Evolutionary conservation across 2,888 invertebrate species (phyloP), one percentile per base, ranked within the genome.

Genomic region (Oxyscelio sp.): DNA sequence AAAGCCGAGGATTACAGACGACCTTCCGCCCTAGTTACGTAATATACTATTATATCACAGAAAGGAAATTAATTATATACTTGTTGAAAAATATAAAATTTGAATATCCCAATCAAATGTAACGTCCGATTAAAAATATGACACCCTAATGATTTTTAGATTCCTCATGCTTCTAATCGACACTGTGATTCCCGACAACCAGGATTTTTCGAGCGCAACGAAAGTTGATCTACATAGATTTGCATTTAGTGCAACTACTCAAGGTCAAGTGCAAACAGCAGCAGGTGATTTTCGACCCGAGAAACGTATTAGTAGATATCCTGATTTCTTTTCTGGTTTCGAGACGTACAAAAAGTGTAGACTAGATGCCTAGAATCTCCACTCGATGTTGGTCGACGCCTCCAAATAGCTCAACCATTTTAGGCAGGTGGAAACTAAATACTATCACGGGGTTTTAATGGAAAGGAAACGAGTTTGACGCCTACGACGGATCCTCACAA

Each of bases 351-450:
- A 92, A 93, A 93, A 93, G 87, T 87, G 83, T 89, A 87, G 90
- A 90, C 90, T 90, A 90, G 90, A 90, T 90, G 90, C 89, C 90
- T 92, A 92, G 92, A 89, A 90, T 87, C 86, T 81, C 87, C 83
- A 50, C 86, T 86, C 87, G 87, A 78, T 78, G 74, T 43, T 58
- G 77, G 87, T 86, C 73, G 79, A 78, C 87, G 86, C 87, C 89
- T 88, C 82, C 84, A 83, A 85, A 77, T 84, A 85, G 83, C 89
- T 84, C 85, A 83, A 84, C 90, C 89, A 87, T 90, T 91, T 90
- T 87, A 88, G 91, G 90, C 93, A 92, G 93, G 93, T 93, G 93
- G 92, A 92, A 92, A 89, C 90, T 88, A 87, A 89, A 90, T 89
- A 82, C 85, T 85, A 92, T 89, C 88, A 81, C 87, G 87, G 68